Evolutionary conservation across 2,797 vertebrate genomes (phyloP).

Genomic region (Protosalanx chinensis): DNA sequence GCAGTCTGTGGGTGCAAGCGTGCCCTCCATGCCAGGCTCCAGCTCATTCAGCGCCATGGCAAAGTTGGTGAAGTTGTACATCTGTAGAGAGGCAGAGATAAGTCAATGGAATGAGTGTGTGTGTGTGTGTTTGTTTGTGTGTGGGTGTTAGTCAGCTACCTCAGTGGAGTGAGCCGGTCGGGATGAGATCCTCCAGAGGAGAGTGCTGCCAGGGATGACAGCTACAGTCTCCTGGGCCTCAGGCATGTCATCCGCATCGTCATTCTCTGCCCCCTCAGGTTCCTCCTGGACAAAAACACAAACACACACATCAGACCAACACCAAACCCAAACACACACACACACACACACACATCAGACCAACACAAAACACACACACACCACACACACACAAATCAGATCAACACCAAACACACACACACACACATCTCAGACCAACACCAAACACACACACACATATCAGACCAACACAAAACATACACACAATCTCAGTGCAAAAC

Average conservation of each 20-base stretch:
- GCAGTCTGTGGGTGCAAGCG: slow-evolving; percentile 85
- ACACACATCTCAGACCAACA: background rate
- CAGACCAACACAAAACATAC: no score
- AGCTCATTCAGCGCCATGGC: slow-evolving; percentile 91
- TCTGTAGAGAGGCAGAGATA: slow-evolving; percentile 65
- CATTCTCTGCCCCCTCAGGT: slow-evolving; percentile 69
- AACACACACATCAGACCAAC: slow-evolving; percentile 10
- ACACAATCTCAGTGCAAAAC: no score
- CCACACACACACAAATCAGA: no score
- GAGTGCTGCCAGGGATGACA: slow-evolving; percentile 89
- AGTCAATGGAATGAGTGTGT: background rate
- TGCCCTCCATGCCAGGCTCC: slow-evolving; percentile 79
- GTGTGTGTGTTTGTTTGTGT: background rate
- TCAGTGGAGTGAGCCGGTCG: slow-evolving; percentile 85
- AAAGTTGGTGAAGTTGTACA: slow-evolving; percentile 98
- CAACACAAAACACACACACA: no score
- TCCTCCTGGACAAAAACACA: slow-evolving; percentile 66
- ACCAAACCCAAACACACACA: background rate
- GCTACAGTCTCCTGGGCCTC: slow-evolving; percentile 89
- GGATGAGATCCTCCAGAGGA: slow-evolving; percentile 92
- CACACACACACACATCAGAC: no score
- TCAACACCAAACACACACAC: no score
- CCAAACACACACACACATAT: no score
- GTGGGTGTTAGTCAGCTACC: slow-evolving; percentile 61
- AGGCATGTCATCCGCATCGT: slow-evolving; percentile 88